A percentile compares a stretch with the other conserved stretches of the same genome.
phyloP scores from a whole-genome alignment of 2,888 invertebrate species.

The Cheilosia impressa region DNA sequence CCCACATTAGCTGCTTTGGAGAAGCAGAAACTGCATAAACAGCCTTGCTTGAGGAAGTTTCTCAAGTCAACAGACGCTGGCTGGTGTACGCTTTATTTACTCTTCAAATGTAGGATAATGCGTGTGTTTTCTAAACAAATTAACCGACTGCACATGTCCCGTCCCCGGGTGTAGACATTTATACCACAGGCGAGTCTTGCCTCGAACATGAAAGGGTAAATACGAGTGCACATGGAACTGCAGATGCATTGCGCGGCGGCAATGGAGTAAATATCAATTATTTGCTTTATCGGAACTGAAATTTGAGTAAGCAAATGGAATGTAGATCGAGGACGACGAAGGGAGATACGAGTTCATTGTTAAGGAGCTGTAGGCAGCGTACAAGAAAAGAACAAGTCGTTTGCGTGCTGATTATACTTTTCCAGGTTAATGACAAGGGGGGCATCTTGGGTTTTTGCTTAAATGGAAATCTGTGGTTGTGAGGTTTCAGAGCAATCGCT shows the following conservation, averaged over 20 bases:
- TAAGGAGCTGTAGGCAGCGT: background rate
- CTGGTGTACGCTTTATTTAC: conserved; percentile 50
- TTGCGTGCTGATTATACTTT: background rate
- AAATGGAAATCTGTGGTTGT: background rate
- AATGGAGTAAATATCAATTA: conserved; percentile 66
- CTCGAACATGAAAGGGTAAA: conserved; percentile 38
- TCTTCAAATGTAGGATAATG: conserved; percentile 63
- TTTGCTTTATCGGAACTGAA: conserved; percentile 65
- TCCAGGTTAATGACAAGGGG: conserved; percentile 8
- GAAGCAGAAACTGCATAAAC: background rate
- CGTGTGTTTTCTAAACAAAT: conserved; percentile 71
- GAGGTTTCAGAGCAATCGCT: background rate
- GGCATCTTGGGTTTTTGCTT: background rate
- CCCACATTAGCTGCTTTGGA: conserved; percentile 22
- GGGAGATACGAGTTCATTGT: conserved; percentile 32
- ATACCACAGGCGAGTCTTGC: conserved; percentile 30
- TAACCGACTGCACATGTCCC: conserved; percentile 58
- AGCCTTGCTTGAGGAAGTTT: conserved; percentile 42
- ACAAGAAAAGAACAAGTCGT: background rate
- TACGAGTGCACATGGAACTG: conserved; percentile 22
- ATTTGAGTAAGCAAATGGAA: conserved; percentile 46
- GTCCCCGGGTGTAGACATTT: conserved; percentile 11
- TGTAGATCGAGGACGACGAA: background rate
- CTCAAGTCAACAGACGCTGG: conserved; percentile 28
- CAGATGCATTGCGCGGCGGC: conserved; percentile 44